Evolutionary conservation across 2,113 vertebrate genomes (phyloP).

Genomic region (Felis chaus): DNA sequence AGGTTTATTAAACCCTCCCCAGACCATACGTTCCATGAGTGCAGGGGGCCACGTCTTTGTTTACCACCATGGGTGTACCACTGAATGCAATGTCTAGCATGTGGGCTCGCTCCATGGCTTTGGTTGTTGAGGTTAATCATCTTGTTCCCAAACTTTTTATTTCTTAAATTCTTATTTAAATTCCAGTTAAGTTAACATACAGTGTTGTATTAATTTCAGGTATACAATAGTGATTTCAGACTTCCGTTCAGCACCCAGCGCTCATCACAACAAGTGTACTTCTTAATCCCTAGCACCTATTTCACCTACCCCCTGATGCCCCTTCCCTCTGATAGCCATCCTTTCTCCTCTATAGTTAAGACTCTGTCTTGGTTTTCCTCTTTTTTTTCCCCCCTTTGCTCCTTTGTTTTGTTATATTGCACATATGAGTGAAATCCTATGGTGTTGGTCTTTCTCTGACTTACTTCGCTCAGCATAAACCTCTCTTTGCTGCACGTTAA

Average conservation of each 20-base stretch:
- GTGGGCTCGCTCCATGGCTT: not conserved
- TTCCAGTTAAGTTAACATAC: not conserved
- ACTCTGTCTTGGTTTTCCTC: not conserved
- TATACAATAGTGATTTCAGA: not conserved
- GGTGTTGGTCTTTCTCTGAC: not conserved
- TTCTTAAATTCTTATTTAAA: not conserved
- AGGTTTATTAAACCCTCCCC: not conserved
- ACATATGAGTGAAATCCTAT: not conserved
- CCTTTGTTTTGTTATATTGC: not conserved
- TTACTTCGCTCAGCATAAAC: not conserved
- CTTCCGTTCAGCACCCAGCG: not conserved
- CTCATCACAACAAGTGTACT: not conserved
- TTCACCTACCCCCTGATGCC: not conserved
- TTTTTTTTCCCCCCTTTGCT: not conserved
- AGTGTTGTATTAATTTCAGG: not conserved
- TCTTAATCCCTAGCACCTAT: not conserved
- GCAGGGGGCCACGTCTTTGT: not conserved
- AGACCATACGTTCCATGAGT: not conserved
- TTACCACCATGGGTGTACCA: not conserved
- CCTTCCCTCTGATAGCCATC: not conserved
- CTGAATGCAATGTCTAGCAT: not conserved
- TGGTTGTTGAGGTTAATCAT: not conserved
- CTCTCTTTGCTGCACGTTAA: not conserved
- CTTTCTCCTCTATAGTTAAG: not conserved
- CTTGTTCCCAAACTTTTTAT: not conserved